Conservation (phyloP, 2,113 vertebrate genomes). For the Phalacrocorax brasilianus region DNA sequence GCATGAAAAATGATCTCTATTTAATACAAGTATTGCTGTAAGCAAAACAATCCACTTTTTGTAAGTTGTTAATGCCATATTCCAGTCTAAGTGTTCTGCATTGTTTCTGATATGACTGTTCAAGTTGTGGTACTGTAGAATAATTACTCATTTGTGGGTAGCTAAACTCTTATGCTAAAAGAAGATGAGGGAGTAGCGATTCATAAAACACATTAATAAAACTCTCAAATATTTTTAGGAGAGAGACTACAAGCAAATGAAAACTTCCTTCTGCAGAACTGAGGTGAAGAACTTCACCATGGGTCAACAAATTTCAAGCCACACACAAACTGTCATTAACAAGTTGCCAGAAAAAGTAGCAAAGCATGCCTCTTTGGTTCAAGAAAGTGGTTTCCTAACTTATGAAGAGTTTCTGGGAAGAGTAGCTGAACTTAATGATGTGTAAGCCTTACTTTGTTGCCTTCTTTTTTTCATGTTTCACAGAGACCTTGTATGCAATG, state of each 20-base stretch:
- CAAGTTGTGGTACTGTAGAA: background rate
- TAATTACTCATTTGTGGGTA: background rate
- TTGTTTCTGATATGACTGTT: background rate
- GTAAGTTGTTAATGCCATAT: background rate
- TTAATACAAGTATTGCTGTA: background rate
- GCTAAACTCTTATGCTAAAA: background rate
- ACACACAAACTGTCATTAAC: constrained; percentile 84
- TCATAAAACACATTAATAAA: background rate
- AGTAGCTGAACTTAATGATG: constrained; percentile 94
- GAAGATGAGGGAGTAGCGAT: background rate
- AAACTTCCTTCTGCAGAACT: constrained; percentile 52
- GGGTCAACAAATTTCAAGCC: constrained; percentile 95
- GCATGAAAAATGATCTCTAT: background rate
- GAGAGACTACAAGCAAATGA: constrained; percentile 75
- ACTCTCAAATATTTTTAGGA: constrained; percentile 68
- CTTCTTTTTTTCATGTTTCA: background rate
- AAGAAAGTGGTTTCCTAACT: constrained; percentile 91
- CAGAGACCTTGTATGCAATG: background rate
- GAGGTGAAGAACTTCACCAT: constrained; percentile 76
- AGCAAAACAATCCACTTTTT: background rate
- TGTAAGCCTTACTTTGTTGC: constrained; percentile 81
- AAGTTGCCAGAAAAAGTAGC: constrained; percentile 95
- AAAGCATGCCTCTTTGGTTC: constrained; percentile 88
- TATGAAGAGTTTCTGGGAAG: constrained; percentile 98
- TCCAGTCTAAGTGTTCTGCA: background rate